Conservation (phyloP, 2,113 vertebrate species). For the Poeciliopsis retropinna region DNA sequence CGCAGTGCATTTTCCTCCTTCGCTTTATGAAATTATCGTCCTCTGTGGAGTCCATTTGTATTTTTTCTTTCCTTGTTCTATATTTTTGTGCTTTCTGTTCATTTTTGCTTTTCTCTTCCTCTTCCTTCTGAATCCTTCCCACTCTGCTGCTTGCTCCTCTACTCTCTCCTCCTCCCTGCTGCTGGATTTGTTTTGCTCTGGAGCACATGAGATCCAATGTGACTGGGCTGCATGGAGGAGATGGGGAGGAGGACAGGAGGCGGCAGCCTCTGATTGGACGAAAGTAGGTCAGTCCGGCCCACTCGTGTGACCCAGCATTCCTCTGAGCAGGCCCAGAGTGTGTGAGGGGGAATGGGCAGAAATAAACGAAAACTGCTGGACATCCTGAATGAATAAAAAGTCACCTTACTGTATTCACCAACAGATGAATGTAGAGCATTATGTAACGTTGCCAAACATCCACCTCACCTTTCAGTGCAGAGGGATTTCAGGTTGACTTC, state of each 20-base stretch:
- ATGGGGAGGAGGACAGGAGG: constrained; percentile 1
- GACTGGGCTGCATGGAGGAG: constrained; percentile 21
- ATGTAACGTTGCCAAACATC: neutral
- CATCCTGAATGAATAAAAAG: neutral
- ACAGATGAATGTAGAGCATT: neutral
- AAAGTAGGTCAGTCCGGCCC: constrained; percentile 77
- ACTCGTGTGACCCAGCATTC: constrained; percentile 67
- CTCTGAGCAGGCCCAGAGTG: neutral
- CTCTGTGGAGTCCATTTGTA: no score
- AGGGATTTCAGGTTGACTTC: neutral
- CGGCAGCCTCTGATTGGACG: constrained; percentile 62
- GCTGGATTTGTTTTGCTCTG: constrained; percentile 27
- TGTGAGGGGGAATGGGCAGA: neutral
- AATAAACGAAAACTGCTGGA: neutral
- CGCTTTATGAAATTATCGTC: neutral
- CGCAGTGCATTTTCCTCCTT: neutral
- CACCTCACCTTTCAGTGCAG: no score
- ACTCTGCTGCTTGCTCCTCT: no score
- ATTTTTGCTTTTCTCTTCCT: no score
- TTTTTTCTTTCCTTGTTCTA: neutral
- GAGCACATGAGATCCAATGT: constrained; percentile 74
- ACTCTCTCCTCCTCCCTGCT: neutral
- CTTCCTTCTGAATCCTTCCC: no score
- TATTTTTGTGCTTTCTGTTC: neutral
- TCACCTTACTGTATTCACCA: no score